Conservation (phyloP, 2,113 vertebrate genomes). For the Lepus americanus region DNA sequence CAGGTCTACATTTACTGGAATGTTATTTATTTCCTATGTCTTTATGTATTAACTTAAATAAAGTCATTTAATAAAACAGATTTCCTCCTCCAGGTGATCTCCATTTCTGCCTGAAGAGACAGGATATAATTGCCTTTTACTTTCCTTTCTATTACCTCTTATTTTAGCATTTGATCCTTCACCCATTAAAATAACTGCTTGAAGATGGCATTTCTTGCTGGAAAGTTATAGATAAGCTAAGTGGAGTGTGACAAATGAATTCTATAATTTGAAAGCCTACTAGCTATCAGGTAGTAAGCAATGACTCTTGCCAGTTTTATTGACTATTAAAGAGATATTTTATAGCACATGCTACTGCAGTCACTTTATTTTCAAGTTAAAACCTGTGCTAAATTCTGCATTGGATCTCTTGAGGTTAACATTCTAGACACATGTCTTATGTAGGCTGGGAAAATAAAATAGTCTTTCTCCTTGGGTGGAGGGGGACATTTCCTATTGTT, state of each 20-base stretch:
- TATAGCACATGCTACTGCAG: slow-evolving; percentile 51
- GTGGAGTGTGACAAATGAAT: slow-evolving; percentile 85
- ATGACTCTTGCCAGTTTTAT: slow-evolving; percentile 79
- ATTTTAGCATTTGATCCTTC: slow-evolving; percentile 81
- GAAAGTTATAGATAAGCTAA: slow-evolving; percentile 82
- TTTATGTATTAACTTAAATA: slow-evolving; percentile 37
- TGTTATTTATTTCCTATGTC: slow-evolving; percentile 34
- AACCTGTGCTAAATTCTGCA: slow-evolving; percentile 19
- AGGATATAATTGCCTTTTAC: slow-evolving; percentile 70
- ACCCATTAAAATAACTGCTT: slow-evolving; percentile 83
- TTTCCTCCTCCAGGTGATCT: slow-evolving; percentile 31
- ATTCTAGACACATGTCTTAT: background rate
- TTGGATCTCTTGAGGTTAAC: slow-evolving; percentile 18
- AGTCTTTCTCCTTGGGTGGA: background rate
- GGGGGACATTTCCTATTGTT: background rate
- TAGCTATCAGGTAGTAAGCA: slow-evolving; percentile 76
- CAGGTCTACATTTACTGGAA: background rate
- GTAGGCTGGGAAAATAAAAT: background rate
- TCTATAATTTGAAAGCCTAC: slow-evolving; percentile 83
- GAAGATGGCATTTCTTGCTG: slow-evolving; percentile 71
- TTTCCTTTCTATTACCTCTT: slow-evolving; percentile 73
- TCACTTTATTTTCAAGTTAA: slow-evolving; percentile 66
- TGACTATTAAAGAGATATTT: slow-evolving; percentile 82
- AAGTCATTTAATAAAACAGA: slow-evolving; percentile 45
- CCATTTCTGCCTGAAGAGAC: slow-evolving; percentile 53